Conservation (phyloP, 2,797 vertebrate genomes). For the Crocodylus rhombifer region DNA sequence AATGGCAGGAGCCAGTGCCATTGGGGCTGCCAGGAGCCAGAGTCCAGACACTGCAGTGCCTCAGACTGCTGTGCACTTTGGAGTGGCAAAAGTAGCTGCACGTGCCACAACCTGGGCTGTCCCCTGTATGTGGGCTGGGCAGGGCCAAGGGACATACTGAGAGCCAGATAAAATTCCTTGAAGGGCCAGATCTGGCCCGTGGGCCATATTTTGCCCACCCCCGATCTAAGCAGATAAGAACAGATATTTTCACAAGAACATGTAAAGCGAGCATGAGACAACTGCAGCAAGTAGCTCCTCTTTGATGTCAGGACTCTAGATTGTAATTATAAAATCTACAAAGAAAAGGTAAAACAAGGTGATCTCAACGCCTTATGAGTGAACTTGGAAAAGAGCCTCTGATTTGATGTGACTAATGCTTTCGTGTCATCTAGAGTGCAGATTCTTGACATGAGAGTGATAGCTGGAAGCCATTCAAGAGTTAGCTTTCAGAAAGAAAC, state of each 20-base stretch:
- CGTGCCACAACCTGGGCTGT: too few species aligned
- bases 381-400: neutral
- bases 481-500: neutral
- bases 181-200: too few species aligned
- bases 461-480: neutral
- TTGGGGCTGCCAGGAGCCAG: too few species aligned
- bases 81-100: too few species aligned
- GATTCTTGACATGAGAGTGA: neutral
- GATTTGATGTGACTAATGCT: neutral
- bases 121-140: too few species aligned
- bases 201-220: too few species aligned
- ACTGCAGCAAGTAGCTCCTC: neutral
- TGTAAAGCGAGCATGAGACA: neutral
- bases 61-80: too few species aligned
- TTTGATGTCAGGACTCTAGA: neutral
- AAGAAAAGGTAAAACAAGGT: neutral
- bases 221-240: too few species aligned
- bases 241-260: neutral
- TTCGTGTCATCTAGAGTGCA: neutral
- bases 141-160: too few species aligned
- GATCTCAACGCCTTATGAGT: neutral
- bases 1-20: too few species aligned
- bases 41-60: too few species aligned
- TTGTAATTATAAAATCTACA: neutral
- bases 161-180: too few species aligned